These are phyloP conservation scores for Denticeps clupeoides DNA, from an alignment of 2,797 vertebrate species.

Conservation along the genomic window DNA sequence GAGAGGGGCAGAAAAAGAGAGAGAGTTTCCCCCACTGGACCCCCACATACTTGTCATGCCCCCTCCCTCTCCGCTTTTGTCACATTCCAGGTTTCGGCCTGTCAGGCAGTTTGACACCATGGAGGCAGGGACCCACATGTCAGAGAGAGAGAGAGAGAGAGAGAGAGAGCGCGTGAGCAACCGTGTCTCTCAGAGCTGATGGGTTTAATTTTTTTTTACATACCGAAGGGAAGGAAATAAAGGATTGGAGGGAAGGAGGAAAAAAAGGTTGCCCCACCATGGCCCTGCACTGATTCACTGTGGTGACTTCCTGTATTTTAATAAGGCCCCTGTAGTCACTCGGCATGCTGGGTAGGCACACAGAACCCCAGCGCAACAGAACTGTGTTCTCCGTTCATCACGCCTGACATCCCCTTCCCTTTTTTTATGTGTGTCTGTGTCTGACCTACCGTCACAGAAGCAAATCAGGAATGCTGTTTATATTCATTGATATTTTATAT, in stretches of 20 bases:
- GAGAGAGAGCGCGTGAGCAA: neutral
- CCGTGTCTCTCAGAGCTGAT: constrained; percentile 21
- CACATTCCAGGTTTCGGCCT: constrained; percentile 44
- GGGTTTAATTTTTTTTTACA: constrained; percentile 26
- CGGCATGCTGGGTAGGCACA: neutral
- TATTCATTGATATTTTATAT: no score
- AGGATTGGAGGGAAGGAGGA: neutral
- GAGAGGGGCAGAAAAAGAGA: neutral
- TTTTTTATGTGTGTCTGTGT: no score
- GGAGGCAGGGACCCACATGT: constrained; percentile 21
- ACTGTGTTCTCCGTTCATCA: constrained; percentile 4
- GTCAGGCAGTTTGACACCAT: constrained; percentile 46
- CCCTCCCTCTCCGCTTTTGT: constrained; percentile 46
- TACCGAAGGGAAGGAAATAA: constrained; percentile 1
- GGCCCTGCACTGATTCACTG: constrained; percentile 1
- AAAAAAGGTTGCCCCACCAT: constrained; percentile 12
- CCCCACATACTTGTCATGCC: constrained; percentile 15
- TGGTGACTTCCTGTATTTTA: constrained; percentile 10
- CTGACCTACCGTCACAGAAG: no score
- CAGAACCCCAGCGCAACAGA: neutral
- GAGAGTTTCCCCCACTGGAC: constrained; percentile 1
- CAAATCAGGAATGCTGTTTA: no score
- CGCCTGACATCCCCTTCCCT: constrained; percentile 1
- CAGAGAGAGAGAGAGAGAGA: constrained; percentile 9
- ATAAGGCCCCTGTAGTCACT: constrained; percentile 9